Base-by-base conservation (phyloP, 1,140 invertebrate genomes). In the Solenopsis fugax region DNA sequence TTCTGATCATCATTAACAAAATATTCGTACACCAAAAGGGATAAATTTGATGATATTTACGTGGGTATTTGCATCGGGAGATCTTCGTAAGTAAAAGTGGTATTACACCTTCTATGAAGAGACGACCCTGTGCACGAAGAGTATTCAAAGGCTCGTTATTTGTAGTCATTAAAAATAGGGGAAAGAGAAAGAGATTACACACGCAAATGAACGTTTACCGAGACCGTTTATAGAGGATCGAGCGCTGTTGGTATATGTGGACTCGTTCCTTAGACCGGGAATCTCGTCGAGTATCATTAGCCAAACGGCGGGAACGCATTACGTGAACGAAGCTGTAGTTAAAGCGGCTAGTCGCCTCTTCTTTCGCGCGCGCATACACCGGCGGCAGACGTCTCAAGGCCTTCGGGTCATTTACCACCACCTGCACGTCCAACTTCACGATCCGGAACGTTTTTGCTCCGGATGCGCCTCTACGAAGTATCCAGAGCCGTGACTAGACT, bases 371-470 rank as follows among this genome's bases (percentile, higher is more conserved):
- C 77, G 52, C 84, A 71, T 72, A 71, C 81, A 86, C 80, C 37
- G 73, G 60, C 84, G 88, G 88, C 91, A 94, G 92, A 93, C 93
- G 91, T 94, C 93, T 95, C 94, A 95, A 95, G 94, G 94, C 89
- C 94, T 93, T 89, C 93, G 89, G 94, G 94, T 95, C 94, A 91
- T 95, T 94, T 95, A 94, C 94, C 94, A 94, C 93, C 94, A 95
- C 94, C 93, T 95, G 94, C 92, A 89, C 91, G 90, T 91, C 80
- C 89, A 86, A 92, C 92, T 92, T 93, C 91, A 82, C 92, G 81
- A 92, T 91, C 87, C 92, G 90, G 86, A 92, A 91, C 81, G 88
- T 91, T 92, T 93, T 91, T 92, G 91, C 73, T 84, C 87, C 90
- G 37, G 62, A 82, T 76, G 72, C 85, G 67, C 77, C 65, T 73